Evolutionary conservation across 2,888 invertebrate species (phyloP).

Genomic region (Steinernema carpocapsae): DNA sequence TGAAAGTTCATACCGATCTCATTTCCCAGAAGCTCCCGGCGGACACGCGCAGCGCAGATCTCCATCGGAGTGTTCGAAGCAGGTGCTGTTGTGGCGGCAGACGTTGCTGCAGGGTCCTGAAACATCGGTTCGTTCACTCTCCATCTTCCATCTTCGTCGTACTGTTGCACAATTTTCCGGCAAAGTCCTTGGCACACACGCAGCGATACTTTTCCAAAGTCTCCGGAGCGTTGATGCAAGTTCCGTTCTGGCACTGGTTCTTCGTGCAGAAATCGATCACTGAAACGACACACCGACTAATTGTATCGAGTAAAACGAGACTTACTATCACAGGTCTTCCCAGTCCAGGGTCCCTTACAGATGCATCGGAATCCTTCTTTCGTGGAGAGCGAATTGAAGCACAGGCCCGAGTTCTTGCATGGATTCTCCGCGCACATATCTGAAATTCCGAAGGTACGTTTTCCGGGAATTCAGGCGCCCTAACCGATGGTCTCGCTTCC

Average conservation of each 20-base stretch:
- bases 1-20: background rate
- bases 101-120: constrained; percentile 46
- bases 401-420: constrained; percentile 1
- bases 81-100: constrained; percentile 49
- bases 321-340: background rate
- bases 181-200: constrained; percentile 45
- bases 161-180: constrained; percentile 51
- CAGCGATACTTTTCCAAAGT: constrained; percentile 45
- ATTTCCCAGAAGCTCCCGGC: constrained; percentile 46
- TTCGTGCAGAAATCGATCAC: constrained; percentile 15
- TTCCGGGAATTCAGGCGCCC: background rate
- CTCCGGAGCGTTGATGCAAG: constrained; percentile 45
- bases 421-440: constrained; percentile 5
- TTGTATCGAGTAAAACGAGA: background rate
- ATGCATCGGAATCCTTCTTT: constrained; percentile 1
- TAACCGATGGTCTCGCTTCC: background rate
- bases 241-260: constrained; percentile 39
- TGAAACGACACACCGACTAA: background rate
- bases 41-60: constrained; percentile 51
- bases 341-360: constrained; percentile 17
- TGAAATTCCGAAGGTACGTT: background rate
- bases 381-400: constrained; percentile 5
- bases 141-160: constrained; percentile 2
- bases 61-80: constrained; percentile 46
- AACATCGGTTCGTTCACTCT: background rate